Evolutionary conservation across 2,888 invertebrate genomes (phyloP).

Genomic region (Timema cristinae): DNA sequence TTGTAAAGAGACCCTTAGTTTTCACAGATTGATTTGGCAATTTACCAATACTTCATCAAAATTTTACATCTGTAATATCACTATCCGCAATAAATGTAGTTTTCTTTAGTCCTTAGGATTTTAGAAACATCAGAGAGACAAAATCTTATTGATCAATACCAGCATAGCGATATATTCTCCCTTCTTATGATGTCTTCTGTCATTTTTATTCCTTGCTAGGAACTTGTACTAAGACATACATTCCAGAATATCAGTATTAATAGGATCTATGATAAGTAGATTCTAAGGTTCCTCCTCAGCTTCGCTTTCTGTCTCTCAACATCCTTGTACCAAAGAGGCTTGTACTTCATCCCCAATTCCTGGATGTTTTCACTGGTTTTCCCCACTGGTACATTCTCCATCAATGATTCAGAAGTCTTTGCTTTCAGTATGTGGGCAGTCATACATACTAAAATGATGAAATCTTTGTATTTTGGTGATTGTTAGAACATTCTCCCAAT

Average conservation of each 20-base stretch:
- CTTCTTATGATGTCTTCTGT: neutral
- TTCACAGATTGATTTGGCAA: slow-evolving; percentile 2
- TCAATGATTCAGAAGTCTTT: slow-evolving; percentile 10
- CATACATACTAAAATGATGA: slow-evolving; percentile 1
- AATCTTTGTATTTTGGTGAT: neutral
- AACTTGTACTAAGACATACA: neutral
- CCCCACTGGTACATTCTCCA: neutral
- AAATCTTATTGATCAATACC: neutral
- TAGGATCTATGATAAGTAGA: neutral
- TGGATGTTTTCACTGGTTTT: too few species aligned
- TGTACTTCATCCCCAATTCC: neutral
- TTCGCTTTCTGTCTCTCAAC: neutral
- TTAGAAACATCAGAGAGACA: slow-evolving; percentile 7
- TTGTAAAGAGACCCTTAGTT: slow-evolving; percentile 3
- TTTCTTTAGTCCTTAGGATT: neutral
- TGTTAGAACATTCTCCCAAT: slow-evolving; percentile 1
- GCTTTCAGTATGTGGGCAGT: neutral
- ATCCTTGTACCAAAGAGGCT: neutral
- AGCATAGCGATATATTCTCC: neutral
- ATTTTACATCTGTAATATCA: slow-evolving; percentile 11
- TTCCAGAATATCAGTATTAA: neutral
- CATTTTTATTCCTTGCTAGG: neutral
- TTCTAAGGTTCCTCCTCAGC: too few species aligned
- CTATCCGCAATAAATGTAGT: neutral
- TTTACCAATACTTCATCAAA: slow-evolving; percentile 12